Base-by-base conservation (phyloP, 2,797 vertebrate genomes). In the Poecilia gillii region DNA sequence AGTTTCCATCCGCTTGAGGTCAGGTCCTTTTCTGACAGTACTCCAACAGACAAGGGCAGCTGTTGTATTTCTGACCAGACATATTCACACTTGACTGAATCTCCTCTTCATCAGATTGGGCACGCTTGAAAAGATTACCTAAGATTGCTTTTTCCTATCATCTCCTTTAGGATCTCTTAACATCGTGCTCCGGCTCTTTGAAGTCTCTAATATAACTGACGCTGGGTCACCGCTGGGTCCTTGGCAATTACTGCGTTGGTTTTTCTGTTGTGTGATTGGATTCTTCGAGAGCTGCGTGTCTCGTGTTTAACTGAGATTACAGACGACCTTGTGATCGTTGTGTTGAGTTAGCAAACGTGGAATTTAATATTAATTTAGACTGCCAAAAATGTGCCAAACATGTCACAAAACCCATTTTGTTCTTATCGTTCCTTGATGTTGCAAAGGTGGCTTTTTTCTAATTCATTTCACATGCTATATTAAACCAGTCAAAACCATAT, bases 181-280 rank as follows among this genome's bases (percentile, higher is more conserved):
- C 91, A 92, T 94, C 91, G 94, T 90, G 85, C 88, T 91, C 86
- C 90, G 88, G 86, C 83, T 86, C 94, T 96, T 96, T 96, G 95
- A 96, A 94, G 94, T 94, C 83, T 87, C 87, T 94, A 93, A 95
- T 95, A 94, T 91, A 91, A 91, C 92, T 88, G 90, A 93, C 78
- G 85, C 82, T 75, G 88, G 92, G 92, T 90, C 91, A 93, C 79
- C 1, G 78, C 85, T 78, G 74, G 92, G 90, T 92, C 94, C 81
- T 85, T 87, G 86, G 84, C 85, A 95, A 95, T 95, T 94, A 95
- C 94, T 90, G 89, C 91, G 84, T 89, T 90, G 80, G 78, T 85
- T 93, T 88, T 89, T 77, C 86, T 84, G 87, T 90, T n/a, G 78
- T 88, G 73, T 92, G 90, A 92, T 91, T 90, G 88, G 41, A 83